Evolutionary conservation across 2,113 vertebrate genomes (phyloP).

Genomic region (Epinephelus fuscoguttatus): DNA sequence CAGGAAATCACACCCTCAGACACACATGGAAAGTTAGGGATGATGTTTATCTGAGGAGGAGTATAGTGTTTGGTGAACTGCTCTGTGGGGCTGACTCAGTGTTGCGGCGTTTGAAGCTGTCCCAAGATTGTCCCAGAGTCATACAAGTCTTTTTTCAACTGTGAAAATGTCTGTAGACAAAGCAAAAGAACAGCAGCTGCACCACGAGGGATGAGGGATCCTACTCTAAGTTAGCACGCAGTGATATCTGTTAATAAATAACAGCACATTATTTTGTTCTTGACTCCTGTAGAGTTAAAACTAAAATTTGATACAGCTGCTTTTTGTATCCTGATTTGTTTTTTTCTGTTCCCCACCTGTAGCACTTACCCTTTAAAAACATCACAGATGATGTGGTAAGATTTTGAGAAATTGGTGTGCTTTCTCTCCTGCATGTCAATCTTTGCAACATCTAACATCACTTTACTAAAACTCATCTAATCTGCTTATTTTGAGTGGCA

Average conservation of each 20-base stretch:
- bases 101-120: no score
- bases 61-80: no score
- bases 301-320: slow-evolving; percentile 14
- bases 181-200: no score
- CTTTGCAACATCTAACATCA: slow-evolving; percentile 42
- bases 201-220: no score
- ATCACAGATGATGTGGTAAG: slow-evolving; percentile 99
- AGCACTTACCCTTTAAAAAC: slow-evolving; percentile 95
- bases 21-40: no score
- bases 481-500: slow-evolving; percentile 14
- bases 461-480: slow-evolving; percentile 9
- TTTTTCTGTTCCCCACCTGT: slow-evolving; percentile 76
- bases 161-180: no score
- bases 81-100: no score
- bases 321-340: slow-evolving; percentile 54
- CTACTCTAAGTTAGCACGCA: not conserved
- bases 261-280: not conserved
- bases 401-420: slow-evolving; percentile 18
- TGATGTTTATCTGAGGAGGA: no score
- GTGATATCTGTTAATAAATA: not conserved
- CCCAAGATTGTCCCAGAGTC: no score
- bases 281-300: not conserved
- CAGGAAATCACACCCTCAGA: no score
- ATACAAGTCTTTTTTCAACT: no score
- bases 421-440: slow-evolving; percentile 17